Evolutionary conservation across 2,888 invertebrate genomes (phyloP).

Genomic region (Troides helena): DNA sequence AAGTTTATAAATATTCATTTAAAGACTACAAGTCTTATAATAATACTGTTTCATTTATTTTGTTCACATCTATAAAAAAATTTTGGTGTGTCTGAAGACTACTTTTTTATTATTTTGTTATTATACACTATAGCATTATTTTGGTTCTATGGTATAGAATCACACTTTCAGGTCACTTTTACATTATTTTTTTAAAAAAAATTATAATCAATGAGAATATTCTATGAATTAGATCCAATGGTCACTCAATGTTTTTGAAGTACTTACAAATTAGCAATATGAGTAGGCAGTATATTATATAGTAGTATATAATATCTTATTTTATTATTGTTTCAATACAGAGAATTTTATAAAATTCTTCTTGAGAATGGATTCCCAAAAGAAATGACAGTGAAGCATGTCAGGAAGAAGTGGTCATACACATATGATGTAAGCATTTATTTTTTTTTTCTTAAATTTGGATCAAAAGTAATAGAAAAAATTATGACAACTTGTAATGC

Average conservation of each 20-base stretch:
- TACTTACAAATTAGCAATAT: no score
- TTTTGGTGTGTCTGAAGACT: no score
- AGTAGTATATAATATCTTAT: not conserved
- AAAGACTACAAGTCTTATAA: no score
- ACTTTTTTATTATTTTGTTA: no score
- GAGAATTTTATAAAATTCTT: conserved; percentile 67
- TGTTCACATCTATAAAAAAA: no score
- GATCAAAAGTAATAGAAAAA: not conserved
- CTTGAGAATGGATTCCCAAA: conserved; percentile 68
- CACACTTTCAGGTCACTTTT: not conserved
- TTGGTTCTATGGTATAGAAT: not conserved
- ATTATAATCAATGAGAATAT: not conserved
- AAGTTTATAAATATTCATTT: no score
- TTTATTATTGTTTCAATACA: conserved; percentile 40
- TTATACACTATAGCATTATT: no score
- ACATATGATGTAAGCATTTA: conserved; percentile 68
- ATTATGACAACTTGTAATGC: no score
- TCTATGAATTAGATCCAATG: not conserved
- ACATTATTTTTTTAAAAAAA: not conserved
- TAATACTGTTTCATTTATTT: no score
- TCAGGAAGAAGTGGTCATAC: conserved; percentile 73
- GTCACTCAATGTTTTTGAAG: no score
- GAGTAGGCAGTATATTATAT: no score
- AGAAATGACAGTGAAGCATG: conserved; percentile 66
- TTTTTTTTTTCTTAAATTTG: not conserved